These are phyloP conservation scores for Cistogaster globosa DNA, from an alignment of 2,888 invertebrate genomes.

Conservation along the genomic window DNA sequence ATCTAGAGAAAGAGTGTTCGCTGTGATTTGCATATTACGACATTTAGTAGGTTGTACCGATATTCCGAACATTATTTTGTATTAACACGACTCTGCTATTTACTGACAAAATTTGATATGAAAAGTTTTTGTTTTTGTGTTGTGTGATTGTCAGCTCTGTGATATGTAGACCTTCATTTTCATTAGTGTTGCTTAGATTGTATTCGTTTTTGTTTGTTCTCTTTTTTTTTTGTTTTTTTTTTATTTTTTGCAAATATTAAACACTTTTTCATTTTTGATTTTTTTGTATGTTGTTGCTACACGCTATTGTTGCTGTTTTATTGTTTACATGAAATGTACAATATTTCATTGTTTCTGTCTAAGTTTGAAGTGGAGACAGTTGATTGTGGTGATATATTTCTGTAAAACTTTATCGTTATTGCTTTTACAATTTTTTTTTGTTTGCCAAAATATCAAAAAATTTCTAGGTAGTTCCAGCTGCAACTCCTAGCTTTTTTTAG, in stretches of 20 bases:
- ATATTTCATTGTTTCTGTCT: conserved; percentile 60
- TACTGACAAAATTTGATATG: background rate
- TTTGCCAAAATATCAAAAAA: background rate
- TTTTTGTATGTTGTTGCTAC: background rate
- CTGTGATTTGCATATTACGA: too few relatives aligned
- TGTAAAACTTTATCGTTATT: background rate
- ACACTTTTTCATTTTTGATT: conserved; percentile 50
- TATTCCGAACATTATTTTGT: too few relatives aligned
- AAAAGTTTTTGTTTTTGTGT: conserved; percentile 12
- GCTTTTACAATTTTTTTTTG: background rate
- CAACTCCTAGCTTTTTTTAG: conserved; percentile 20
- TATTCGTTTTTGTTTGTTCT: conserved; percentile 4
- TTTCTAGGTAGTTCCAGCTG: conserved; percentile 1
- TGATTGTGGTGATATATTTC: conserved; percentile 30
- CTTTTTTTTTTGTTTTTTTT: conserved; percentile 20
- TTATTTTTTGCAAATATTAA: conserved; percentile 46
- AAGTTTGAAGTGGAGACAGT: conserved; percentile 33
- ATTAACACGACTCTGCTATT: background rate
- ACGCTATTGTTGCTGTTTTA: conserved; percentile 46
- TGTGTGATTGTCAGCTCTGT: conserved; percentile 25
- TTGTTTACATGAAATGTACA: conserved; percentile 57
- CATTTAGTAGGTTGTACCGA: too few relatives aligned
- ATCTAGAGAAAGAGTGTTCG: too few relatives aligned
- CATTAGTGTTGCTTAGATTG: background rate
- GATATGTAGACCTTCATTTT: conserved; percentile 22